Base-by-base conservation (phyloP, 2,888 invertebrate genomes). In the Hyles lineata region DNA sequence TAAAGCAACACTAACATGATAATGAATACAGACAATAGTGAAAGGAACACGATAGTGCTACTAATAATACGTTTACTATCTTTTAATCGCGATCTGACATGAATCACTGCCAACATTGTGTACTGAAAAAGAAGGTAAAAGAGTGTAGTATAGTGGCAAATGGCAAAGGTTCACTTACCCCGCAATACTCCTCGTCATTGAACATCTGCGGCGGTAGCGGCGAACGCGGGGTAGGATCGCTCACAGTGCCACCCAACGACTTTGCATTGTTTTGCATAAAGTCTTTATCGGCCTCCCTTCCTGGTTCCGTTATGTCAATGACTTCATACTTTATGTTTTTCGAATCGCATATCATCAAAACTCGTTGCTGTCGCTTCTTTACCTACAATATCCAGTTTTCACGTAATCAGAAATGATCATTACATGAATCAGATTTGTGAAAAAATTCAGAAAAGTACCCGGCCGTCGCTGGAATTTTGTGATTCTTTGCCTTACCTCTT, bases 271-370 rank as follows among this genome's bases (percentile, higher is more conserved):
- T 96, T 91, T 98, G 98, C 98, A 99, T 99, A 86, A 98, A 97
- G 82, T 98, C 97, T 91, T 98, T 98, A 80, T 98, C 97, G 74
- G 96, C 94, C 90, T 98, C 98, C 87, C 96, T 97, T 71, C 97
- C 98, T 23, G 99, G 98, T 90, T 99, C 99, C 70, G 99, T 97
- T 85, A 99, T 99, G 92, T 99, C 99, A 86, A 99, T 97, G 76
- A 96, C 95, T 89, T 98, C 97, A 91, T 98, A 99, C 83, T 97
- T 96, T 82, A 99, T 97, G 91, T 96, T 96, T 95, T 98, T 98
- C 81, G 98, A 98, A 87, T 99, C 98, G 85, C 99, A 94, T 86
- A 99, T 98, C 97, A 99, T 98, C 83, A 98, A 92, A 73, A 99
- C 98, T 78, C 98, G 96, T 89, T 98, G 98, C 90, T 99, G 99